Evolutionary conservation across 2,888 invertebrate species (phyloP).

Genomic region (Anodontia alba): DNA sequence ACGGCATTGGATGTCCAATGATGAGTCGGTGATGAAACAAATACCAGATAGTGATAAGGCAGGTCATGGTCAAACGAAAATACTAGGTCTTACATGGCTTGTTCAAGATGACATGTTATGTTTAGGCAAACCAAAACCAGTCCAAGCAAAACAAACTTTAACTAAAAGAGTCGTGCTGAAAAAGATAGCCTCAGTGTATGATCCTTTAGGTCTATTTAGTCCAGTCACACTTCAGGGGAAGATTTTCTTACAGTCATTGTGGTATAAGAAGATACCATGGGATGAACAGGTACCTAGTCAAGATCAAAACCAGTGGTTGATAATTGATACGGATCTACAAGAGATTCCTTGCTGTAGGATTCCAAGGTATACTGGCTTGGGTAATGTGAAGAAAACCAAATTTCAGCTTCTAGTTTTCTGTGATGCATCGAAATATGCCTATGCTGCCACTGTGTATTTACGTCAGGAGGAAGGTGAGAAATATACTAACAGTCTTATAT

Average conservation of each 20-base stretch:
- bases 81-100: constrained; percentile 3
- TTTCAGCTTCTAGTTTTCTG: constrained; percentile 21
- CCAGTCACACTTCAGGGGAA: constrained; percentile 22
- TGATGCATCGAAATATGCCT: constrained; percentile 25
- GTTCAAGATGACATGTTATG: constrained; percentile 1
- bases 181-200: constrained; percentile 11
- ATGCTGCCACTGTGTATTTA: constrained; percentile 26
- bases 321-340: neutral
- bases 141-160: neutral
- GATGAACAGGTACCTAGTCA: neutral
- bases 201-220: constrained; percentile 13
- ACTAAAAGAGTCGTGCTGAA: neutral
- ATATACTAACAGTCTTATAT: constrained; percentile 24
- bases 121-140: neutral
- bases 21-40: neutral
- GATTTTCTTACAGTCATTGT: constrained; percentile 11
- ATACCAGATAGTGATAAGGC: constrained; percentile 1
- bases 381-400: neutral
- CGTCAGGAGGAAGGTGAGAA: constrained; percentile 6
- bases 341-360: neutral
- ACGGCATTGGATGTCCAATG: constrained; percentile 33
- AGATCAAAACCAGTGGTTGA: neutral
- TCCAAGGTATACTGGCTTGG: neutral
- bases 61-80: too few species aligned
- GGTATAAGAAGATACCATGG: constrained; percentile 16